Evolutionary conservation across 53 echinoderm and acorn worm species (phyloP), one percentile per base, ranked within the genome.

Genomic region (Apostichopus leukothele): DNA sequence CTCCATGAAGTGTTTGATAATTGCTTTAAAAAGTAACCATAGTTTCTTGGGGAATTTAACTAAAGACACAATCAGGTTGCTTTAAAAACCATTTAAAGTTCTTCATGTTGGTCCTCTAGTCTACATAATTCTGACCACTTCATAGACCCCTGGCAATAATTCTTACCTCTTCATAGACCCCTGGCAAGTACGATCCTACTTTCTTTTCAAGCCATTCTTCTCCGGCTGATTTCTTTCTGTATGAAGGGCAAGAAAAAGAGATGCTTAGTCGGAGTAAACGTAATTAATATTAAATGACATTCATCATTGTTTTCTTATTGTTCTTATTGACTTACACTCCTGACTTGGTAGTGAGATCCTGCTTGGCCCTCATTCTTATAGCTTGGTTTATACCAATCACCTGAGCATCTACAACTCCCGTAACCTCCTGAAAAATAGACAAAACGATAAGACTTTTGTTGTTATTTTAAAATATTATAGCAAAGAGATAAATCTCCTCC

Each of bases 151-250:
- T 19, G 94, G 95, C 0, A 97, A 76, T n/a, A n/a, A n/a, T 51
- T 59, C 88, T 76, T 22, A 96, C 96, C 94, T 95, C 89, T 88
- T 97, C 97, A 95, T 94, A 97, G 10, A 94, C 95, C 10, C 92
- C 97, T 19, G 94, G 95, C 0, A 97, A 76, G 90, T 97, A 97
- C 1, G 97, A 95, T 39, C 97, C 97, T 73, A 88, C 92, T 53
- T 94, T 90, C 78, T 88, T 92, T 21, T 94, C 93, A 39, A 95
- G 86, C 97, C 97, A 97, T 61, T 95, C 93, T 75, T 97, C 95
- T 27, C 91, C 93, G 2, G 90, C 91, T 4, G 67, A 91, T 51
- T 92, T 90, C 39, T 75, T 78, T 23, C 97, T 97, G 79, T 68
- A 68, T 59, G 9, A 5, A 50, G 20, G 10, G 50, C 11, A 5